Percentiles rank a stretch among this genome's conserved stretches.
phyloP scores from a whole-genome alignment of 2,888 invertebrate genomes.

The Ophioninae sp. region DNA sequence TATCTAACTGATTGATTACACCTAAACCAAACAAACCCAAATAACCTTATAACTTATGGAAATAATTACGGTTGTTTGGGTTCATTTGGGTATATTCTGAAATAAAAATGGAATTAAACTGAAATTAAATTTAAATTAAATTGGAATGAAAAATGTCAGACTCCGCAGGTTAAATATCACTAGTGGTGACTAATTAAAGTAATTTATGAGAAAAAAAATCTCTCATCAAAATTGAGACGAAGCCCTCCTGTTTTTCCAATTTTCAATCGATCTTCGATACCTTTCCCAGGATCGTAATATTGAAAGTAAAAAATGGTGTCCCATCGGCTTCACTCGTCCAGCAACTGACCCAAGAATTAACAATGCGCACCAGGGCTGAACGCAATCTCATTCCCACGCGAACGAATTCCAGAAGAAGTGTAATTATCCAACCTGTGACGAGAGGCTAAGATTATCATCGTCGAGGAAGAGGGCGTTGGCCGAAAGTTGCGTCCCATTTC shows the following conservation, averaged over 20 bases:
- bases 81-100: no score
- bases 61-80: no score
- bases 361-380: not conserved
- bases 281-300: not conserved
- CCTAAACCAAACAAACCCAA: no score
- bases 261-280: not conserved
- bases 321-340: not conserved
- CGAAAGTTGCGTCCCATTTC: conserved; percentile 36
- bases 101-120: no score
- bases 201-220: no score
- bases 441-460: conserved; percentile 18
- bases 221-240: no score
- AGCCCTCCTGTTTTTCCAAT: not conserved
- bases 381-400: conserved; percentile 6
- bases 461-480: conserved; percentile 15
- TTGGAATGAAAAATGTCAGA: no score
- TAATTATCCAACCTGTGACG: conserved; percentile 36
- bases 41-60: no score
- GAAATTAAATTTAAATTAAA: no score
- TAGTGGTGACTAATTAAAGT: no score
- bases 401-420: conserved; percentile 16
- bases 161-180: no score
- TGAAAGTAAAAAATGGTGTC: not conserved
- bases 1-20: no score
- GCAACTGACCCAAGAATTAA: not conserved